Evolutionary conservation across 2,888 invertebrate species (phyloP), one percentile per base, ranked within the genome.

Genomic region (Clusia tigrina): DNA sequence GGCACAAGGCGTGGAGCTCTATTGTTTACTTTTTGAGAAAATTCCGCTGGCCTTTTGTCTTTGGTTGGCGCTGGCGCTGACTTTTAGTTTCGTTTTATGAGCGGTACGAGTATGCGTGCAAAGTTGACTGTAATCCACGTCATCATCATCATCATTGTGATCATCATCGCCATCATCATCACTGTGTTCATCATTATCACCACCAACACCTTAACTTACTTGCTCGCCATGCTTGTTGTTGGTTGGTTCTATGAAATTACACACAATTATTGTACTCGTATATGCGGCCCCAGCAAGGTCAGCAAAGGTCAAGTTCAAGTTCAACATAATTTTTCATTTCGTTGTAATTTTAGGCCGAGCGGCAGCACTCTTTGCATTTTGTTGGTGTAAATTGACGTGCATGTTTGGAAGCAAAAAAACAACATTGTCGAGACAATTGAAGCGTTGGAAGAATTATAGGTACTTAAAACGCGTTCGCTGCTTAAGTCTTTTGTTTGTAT

Each of bases 331-430:
- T 42, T 10, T 62, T 64, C 58, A 57, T 53, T 53, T 32, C 12
- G 32, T 42, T 23, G 17, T 46, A 57, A 46, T 46, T 57, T 17
- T 56, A 38, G 32, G 6, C 6, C 6, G 6, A 9, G 6, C 32
- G 63, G 63, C 65, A 67, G 62, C 67, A 67, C 67, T 66, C 64
- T 66, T 60, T n/a, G 12, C 42, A n/a, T 6, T 42, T 12, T 6
- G 58, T 57, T 46, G 60, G 67, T 54, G 64, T 64, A 67, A 67
- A 67, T 67, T 67, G 67, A 66, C 65, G 32, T 12, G 32, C 32
- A 32, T 25, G 6, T 46, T 24, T 57, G 42, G 32, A 23, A 52
- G 15, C 23, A 3, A 22, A 10, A 23, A 52, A 52, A 32, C 32
- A 54, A 25, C 24, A 24, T n/a, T n/a, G n/a, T n/a, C n/a, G 25